Evolutionary conservation across 1,140 invertebrate genomes (phyloP).

Genomic region (Ylistrum balloti): DNA sequence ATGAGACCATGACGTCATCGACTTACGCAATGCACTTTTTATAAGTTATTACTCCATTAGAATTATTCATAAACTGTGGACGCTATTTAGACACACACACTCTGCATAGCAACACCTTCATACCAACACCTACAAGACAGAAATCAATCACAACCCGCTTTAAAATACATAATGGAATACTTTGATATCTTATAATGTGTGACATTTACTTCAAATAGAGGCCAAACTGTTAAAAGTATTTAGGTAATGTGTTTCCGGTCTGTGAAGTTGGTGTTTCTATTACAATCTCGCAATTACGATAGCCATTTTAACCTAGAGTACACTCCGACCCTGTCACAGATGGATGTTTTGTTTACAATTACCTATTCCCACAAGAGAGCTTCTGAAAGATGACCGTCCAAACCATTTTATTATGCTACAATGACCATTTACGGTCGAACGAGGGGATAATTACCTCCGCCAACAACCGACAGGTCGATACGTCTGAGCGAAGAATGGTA

Average conservation of each 20-base stretch:
- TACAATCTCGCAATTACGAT: background rate
- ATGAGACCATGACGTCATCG: background rate
- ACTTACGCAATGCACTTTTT: background rate
- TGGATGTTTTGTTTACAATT: background rate
- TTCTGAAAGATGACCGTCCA: constrained; percentile 15
- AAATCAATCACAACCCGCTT: background rate
- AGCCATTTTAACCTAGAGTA: background rate
- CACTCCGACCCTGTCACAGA: background rate
- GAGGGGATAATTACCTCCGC: background rate
- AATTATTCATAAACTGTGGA: background rate
- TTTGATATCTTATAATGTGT: background rate
- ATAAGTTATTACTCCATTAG: no score
- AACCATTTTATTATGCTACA: background rate
- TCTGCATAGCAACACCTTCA: background rate
- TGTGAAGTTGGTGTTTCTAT: background rate
- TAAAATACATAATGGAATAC: background rate
- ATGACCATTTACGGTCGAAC: background rate
- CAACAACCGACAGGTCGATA: background rate
- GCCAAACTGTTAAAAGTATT: background rate
- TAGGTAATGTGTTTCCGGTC: background rate
- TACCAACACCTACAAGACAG: background rate
- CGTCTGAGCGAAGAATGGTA: background rate
- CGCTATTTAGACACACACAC: background rate
- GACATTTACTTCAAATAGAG: background rate
- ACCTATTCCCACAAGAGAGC: background rate